Percentiles rank a stretch among this genome's conserved stretches.
Evolutionary conservation across 2,888 invertebrate genomes (phyloP).

Genomic region (Platycnemis pennipes): DNA sequence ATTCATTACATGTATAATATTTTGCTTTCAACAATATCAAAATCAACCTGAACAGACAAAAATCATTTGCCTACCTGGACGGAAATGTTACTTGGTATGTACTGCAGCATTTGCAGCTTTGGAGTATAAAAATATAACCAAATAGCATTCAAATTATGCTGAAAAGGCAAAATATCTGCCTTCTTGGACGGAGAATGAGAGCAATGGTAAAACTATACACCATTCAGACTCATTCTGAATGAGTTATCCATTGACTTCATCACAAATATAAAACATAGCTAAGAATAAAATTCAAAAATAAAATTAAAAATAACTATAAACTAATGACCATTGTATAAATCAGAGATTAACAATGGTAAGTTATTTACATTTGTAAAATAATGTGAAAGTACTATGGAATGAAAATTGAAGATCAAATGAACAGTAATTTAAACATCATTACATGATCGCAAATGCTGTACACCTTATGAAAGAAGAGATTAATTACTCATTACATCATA

Average conservation of each 20-base stretch:
- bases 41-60: no score
- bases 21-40: no score
- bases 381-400: neutral
- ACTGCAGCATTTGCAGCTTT: no score
- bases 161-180: neutral
- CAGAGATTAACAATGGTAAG: neutral
- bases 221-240: neutral
- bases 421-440: neutral
- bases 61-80: no score
- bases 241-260: neutral
- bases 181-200: neutral
- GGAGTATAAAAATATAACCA: no score
- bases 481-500: neutral
- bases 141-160: neutral
- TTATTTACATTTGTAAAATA: neutral
- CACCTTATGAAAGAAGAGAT: neutral
- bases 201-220: neutral
- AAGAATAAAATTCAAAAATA: neutral
- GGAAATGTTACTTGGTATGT: no score
- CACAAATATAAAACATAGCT: neutral
- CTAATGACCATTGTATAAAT: neutral
- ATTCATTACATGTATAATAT: neutral
- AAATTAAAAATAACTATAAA: neutral
- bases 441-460: neutral
- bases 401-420: neutral